Evolutionary conservation across 2,113 vertebrate species (phyloP), one percentile per base, ranked within the genome.

Genomic region (Rhegmatorhina hoffmannsi): DNA sequence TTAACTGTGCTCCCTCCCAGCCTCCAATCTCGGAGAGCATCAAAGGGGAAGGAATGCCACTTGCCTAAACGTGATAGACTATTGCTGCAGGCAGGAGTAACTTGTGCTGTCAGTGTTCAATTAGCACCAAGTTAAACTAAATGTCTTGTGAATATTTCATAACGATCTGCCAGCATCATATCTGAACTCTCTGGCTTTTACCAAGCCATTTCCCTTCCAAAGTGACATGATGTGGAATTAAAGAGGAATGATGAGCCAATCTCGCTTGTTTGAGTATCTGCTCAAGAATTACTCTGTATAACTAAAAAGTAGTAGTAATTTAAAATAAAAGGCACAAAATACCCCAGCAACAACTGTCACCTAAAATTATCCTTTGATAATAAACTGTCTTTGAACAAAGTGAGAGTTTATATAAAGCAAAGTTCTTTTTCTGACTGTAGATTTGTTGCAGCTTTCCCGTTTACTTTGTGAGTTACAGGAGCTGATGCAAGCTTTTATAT

Each of bases 131-230:
- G 91, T 97, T 96, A 96, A 97, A 97, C 95, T 96, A 96, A 97
- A 97, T 96, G 95, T 93, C 95, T 97, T 97, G 95, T 97, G 95
- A 97, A 97, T 97, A 97, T 97, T 97, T 97, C 96, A 97, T 96
- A 97, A 96, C 60, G 94, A 94, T 96, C 97, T 97, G 96, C 95
- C 94, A 92, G 91, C 95, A 74, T 96, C 91, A 20, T 89, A 94
- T 96, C 93, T 97, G 97, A 97, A 96, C 96, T 97, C 95, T 59
- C 91, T 94, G 96, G 95, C 95, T 96, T 96, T 96, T 96, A 97
- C 93, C 94, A 95, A 96, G 87, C 92, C 95, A 95, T 96, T 96
- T 94, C 91, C 95, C 74, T 96, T 95, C 95, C 94, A 95, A 95
- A 95, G 87, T 91, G 94, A 95, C 90, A 94, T 76, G 89, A 92